Percentiles rank a stretch among this genome's conserved stretches.
Conservation (phyloP, 2,797 vertebrate genomes). For the Anguilla pacifica region DNA sequence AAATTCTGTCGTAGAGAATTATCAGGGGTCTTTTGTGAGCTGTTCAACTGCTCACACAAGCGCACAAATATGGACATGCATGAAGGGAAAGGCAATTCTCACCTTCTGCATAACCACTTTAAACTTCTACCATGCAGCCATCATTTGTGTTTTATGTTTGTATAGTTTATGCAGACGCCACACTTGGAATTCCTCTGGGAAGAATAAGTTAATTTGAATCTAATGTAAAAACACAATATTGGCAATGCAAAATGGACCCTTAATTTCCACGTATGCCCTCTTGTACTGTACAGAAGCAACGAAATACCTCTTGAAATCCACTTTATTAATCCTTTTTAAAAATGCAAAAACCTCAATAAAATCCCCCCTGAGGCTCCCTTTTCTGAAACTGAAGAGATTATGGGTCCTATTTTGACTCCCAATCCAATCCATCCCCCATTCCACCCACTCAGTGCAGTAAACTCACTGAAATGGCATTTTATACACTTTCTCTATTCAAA, state of each 20-base stretch:
- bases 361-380: neutral
- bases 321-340: neutral
- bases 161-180: neutral
- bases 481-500: neutral
- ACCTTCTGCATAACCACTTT: neutral
- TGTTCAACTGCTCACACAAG: neutral
- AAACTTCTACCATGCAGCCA: neutral
- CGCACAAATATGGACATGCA: neutral
- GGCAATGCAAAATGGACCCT: neutral
- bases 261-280: neutral
- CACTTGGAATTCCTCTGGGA: neutral
- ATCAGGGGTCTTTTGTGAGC: neutral
- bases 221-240: neutral
- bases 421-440: neutral
- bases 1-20: neutral
- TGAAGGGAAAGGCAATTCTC: neutral
- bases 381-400: neutral
- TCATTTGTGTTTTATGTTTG: neutral
- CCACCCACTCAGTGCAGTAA: neutral
- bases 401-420: neutral
- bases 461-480: neutral
- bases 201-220: neutral
- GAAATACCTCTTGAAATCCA: slow-evolving; percentile 4
- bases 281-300: neutral
- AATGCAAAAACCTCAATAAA: neutral